A percentile compares a stretch with the other conserved stretches of the same genome.
phyloP scores from a whole-genome alignment of 37 sponge, comb jelly and placozoan genomes.

The Theonella swinhoei region DNA sequence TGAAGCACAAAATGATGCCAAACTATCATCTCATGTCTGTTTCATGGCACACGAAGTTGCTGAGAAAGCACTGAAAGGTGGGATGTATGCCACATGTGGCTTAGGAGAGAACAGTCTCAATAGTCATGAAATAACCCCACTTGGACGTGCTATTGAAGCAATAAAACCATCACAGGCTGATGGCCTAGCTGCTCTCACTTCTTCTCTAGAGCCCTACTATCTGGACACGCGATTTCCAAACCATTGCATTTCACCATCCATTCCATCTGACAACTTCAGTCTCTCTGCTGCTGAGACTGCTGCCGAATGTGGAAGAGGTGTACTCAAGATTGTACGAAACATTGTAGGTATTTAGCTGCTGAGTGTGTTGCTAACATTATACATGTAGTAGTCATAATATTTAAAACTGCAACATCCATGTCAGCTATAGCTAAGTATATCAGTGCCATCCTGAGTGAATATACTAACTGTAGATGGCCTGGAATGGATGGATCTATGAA shows the following conservation, averaged over 20 bases:
- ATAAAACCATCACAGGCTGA: background rate
- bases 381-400: no score
- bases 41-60: slow-evolving; percentile 36
- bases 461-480: no score
- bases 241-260: background rate
- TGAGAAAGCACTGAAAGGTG: slow-evolving; percentile 31
- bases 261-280: slow-evolving; percentile 14
- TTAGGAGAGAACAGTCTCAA: background rate
- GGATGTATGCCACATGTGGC: slow-evolving; percentile 24
- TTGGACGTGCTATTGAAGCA: background rate
- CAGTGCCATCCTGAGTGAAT: no score
- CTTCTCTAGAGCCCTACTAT: slow-evolving; percentile 12
- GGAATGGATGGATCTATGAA: no score
- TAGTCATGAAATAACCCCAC: background rate
- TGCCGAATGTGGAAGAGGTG: background rate
- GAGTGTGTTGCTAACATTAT: no score
- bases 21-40: background rate
- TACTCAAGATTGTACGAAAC: slow-evolving; percentile 13
- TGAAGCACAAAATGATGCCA: background rate
- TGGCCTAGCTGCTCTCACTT: background rate
- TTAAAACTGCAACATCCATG: no score
- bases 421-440: no score
- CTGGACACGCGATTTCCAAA: slow-evolving; percentile 27
- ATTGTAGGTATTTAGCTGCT: background rate
- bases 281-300: background rate